A percentile compares a stretch with the other conserved stretches of the same genome.
These are phyloP conservation scores for Tinamus major DNA, from an alignment of 2,797 vertebrate species.

Conservation along the genomic window DNA sequence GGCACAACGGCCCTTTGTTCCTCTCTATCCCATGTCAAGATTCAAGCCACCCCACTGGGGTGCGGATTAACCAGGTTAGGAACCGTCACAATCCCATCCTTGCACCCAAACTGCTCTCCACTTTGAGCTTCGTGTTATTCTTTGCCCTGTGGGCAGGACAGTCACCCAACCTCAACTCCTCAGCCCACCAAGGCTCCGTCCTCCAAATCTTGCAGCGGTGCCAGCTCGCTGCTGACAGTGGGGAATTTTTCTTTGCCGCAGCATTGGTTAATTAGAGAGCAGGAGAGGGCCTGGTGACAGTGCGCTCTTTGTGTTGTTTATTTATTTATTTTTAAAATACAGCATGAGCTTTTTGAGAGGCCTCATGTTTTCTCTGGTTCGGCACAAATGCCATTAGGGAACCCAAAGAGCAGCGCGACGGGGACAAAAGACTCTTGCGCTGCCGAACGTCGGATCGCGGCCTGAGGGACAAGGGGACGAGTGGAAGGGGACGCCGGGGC, in stretches of 20 bases:
- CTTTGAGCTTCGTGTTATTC: not conserved
- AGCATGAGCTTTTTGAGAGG: slow-evolving; percentile 70
- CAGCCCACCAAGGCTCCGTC: not conserved
- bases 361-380: slow-evolving; percentile 78
- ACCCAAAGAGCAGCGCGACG: slow-evolving; percentile 68
- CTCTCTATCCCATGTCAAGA: not conserved
- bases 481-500: slow-evolving; percentile 34
- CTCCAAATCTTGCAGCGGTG: not conserved
- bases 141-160: not conserved
- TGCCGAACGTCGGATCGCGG: not conserved
- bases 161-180: slow-evolving; percentile 29
- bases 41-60: accelerated
- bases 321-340: slow-evolving; percentile 71
- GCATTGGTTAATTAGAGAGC: slow-evolving; percentile 69
- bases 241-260: slow-evolving; percentile 70
- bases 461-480: slow-evolving; percentile 53
- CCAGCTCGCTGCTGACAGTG: slow-evolving; percentile 58
- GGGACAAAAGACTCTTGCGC: slow-evolving; percentile 64
- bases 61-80: too few species aligned
- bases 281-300: slow-evolving; percentile 67
- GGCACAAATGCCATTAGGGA: slow-evolving; percentile 71
- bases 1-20: not conserved
- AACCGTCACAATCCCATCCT: not conserved
- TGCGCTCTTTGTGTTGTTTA: slow-evolving; percentile 72
- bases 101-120: not conserved